Evolutionary conservation across 2,888 invertebrate species (phyloP), one percentile per base, ranked within the genome.

Genomic region (Halictus quadricinctus): DNA sequence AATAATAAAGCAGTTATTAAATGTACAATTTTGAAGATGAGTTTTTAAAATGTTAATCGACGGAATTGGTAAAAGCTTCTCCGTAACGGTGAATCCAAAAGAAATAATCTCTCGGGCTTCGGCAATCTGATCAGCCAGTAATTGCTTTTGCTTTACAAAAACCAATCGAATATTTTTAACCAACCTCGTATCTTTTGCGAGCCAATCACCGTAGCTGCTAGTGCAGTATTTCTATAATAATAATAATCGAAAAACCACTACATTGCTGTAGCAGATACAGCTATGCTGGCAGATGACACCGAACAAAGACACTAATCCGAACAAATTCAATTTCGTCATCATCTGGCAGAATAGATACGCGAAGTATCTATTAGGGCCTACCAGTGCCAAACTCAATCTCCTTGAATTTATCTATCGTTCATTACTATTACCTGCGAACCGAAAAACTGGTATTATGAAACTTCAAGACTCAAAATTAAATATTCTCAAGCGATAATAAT

Each of bases 1-100:
- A n/a, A 70, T 70, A 70, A 70, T 70, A 43, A 70, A 70, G 70
- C 43, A 70, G n/a, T 70, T 43, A 70, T 70, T 43, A 41, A 43
- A 76, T 43, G 66, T 76, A 29, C 43, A 70, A 18, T 70, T 79
- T 46, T 46, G 5, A 41, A 43, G 70, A 43, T 43, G 70, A 36
- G 21, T 29, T 64, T 15, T 64, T 64, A 58, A 58, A 58, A 58
- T n/a, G 58, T 58, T 58, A 66, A 36, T 66, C 66, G 66, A 58
- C n/a, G 5, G n/a, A 58, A 58, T 58, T 58, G 58, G n/a, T 58
- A 58, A 58, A 58, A n/a, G n/a, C 58, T 58, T 12, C 58, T n/a
- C 12, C 0, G 58, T 64, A 69, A 69, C 36, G 66, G 36, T 69
- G 66, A 41, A 69, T 36, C 41, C 21, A 4, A 41, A 69, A 21